Base-by-base conservation (phyloP, 1,140 invertebrate species). In the Leptopilina clavipes region DNA sequence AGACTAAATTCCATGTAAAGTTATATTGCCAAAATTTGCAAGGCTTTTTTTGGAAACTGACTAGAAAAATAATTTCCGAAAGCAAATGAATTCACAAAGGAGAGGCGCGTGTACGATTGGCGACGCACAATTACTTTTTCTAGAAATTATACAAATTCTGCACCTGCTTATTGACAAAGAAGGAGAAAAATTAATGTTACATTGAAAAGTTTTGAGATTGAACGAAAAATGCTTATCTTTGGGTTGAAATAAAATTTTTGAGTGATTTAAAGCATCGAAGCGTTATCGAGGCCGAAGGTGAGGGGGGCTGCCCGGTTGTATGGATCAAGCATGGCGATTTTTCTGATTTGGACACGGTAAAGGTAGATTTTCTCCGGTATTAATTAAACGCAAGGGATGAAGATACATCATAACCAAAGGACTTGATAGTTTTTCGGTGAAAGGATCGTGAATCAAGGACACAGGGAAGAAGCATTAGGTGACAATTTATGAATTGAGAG, bases 301-400 rank as follows among this genome's bases (percentile, higher is more conserved):
- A 79, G 79, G 65, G 78, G 79, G 79, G 79, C 72, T 74, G 81
- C 79, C 84, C 83, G 82, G 84, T 79, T 73, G 79, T 54, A 78
- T 74, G 76, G 54, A 80, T 79, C 82, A 86, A 86, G 85, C 85
- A 87, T 87, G 86, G 86, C 85, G 86, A 86, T 84, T 80, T 85
- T 84, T 86, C 80, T 72, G 74, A 43, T 76, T 79, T 71, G 71
- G 59, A 71, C 75, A 74, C 76, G 48, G 77, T 70, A 71, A 59
- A 44, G 70, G 56, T 70, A 48, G 44, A 59, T 70, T 73, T 43
- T 75, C 31, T 31, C 22, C 3, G 19, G 59, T 25, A 18, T 25
- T 31, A 25, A 45, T 31, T 31, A 40, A 5, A n/a, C 1, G 11
- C 18, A 18, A 52, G 37, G 22, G 72, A 71, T 31, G 8, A 54